Evolutionary conservation across 2,888 invertebrate genomes (phyloP).

Genomic region (Agrotis exclamationis): DNA sequence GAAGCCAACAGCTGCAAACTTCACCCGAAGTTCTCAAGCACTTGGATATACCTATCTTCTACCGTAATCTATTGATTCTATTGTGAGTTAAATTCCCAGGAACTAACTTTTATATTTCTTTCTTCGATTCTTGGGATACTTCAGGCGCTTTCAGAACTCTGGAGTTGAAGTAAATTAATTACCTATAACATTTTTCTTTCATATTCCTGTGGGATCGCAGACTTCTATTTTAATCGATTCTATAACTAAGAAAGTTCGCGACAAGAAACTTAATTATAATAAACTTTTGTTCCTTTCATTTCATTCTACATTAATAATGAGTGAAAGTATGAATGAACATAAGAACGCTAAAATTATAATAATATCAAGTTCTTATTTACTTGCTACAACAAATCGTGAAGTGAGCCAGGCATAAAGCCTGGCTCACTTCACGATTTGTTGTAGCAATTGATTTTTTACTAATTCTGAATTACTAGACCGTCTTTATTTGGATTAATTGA

Average conservation of each 20-base stretch:
- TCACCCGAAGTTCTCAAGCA: constrained; percentile 30
- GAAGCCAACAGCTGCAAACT: constrained; percentile 37
- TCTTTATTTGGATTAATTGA: too few relatives aligned
- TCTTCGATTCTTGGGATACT: background rate
- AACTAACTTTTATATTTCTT: constrained; percentile 17
- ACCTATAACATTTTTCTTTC: constrained; percentile 19
- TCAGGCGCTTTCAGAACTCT: constrained; percentile 9
- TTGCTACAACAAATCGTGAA: too few relatives aligned
- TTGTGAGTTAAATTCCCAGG: constrained; percentile 13
- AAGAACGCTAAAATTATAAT: too few relatives aligned
- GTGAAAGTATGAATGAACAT: too few relatives aligned
- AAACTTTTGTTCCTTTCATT: constrained; percentile 2
- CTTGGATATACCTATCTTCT: constrained; percentile 10
- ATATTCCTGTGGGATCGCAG: constrained; percentile 9
- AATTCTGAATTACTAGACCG: too few relatives aligned
- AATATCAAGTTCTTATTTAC: constrained; percentile 6
- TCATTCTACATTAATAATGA: too few relatives aligned
- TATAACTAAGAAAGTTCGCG: constrained; percentile 2
- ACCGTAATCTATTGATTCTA: constrained; percentile 14
- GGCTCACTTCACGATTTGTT: background rate
- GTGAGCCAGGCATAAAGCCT: background rate
- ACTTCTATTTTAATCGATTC: constrained; percentile 21
- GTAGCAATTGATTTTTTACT: background rate
- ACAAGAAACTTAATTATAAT: background rate
- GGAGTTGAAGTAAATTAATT: constrained; percentile 3